Conservation (phyloP, 1,140 invertebrate species). For the Cyrtorhinus lividipennis region DNA sequence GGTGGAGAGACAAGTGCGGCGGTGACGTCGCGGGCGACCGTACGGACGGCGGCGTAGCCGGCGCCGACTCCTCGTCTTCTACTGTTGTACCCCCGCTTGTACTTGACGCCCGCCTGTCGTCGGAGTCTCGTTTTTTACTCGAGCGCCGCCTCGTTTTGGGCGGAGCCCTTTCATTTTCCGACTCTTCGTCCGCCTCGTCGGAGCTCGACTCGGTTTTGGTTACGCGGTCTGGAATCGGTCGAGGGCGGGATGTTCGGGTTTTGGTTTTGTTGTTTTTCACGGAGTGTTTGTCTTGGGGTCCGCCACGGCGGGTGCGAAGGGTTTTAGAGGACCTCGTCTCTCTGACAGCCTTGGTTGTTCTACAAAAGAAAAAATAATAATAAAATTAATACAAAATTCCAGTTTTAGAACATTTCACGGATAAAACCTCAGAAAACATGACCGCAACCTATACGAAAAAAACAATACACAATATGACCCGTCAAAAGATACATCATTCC, state of each 20-base stretch:
- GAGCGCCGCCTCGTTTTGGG: neutral
- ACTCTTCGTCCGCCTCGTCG: constrained; percentile 17
- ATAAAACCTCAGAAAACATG: too few relatives aligned
- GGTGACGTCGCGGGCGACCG: constrained; percentile 5
- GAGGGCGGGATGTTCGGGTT: neutral
- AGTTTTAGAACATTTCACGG: too few relatives aligned
- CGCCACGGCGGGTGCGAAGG: neutral
- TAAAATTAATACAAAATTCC: neutral
- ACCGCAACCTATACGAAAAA: too few relatives aligned
- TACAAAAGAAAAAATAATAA: neutral
- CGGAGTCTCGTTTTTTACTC: constrained; percentile 13
- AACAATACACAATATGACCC: too few relatives aligned
- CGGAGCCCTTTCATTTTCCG: constrained; percentile 12
- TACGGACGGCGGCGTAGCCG: constrained; percentile 8
- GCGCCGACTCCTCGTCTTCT: neutral
- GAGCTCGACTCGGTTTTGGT: constrained; percentile 13
- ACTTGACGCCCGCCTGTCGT: constrained; percentile 6
- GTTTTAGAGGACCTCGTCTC: constrained; percentile 13
- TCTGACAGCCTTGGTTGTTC: neutral
- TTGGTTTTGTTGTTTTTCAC: neutral
- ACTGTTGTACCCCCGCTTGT: constrained; percentile 1
- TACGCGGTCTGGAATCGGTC: too few relatives aligned
- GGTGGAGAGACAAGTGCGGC: neutral
- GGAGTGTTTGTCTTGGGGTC: neutral
- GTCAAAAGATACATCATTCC: too few relatives aligned